These are phyloP conservation scores for Danio albolineatus DNA, from an alignment of 2,797 vertebrate species.

Conservation along the genomic window DNA sequence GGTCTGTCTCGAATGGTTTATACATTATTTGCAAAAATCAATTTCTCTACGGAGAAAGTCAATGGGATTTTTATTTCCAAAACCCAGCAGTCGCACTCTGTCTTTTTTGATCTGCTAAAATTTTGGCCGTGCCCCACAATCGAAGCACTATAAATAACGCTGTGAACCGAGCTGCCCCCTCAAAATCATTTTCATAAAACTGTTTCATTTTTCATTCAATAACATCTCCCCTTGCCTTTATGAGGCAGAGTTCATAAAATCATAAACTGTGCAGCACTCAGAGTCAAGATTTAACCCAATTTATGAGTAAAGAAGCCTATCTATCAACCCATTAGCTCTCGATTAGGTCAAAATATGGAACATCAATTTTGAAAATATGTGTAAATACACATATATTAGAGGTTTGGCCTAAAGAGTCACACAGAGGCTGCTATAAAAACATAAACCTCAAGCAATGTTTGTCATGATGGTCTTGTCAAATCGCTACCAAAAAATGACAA, in stretches of 20 bases:
- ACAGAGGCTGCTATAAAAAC: not conserved
- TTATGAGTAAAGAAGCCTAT: constrained; percentile 9
- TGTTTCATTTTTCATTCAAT: constrained; percentile 25
- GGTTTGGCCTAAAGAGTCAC: not conserved
- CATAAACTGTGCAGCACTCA: constrained; percentile 14
- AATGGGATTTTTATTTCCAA: not conserved
- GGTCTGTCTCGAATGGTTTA: not conserved
- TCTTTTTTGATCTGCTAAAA: not conserved
- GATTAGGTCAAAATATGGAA: constrained; percentile 29
- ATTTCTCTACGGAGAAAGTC: not conserved
- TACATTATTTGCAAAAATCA: not conserved
- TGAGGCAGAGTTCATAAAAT: constrained; percentile 43
- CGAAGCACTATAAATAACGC: constrained; percentile 14
- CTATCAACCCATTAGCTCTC: constrained; percentile 30
- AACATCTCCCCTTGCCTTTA: constrained; percentile 15
- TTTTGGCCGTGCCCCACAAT: not conserved
- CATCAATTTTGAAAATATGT: constrained; percentile 11
- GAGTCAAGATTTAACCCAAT: constrained; percentile 35
- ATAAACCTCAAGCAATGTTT: not conserved
- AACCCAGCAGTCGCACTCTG: not conserved
- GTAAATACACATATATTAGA: constrained; percentile 19
- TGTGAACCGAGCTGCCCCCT: not conserved
- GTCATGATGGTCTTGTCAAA: constrained; percentile 1
- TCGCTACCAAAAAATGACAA: constrained; percentile 19
- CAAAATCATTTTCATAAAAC: constrained; percentile 19